phyloP scores from a whole-genome alignment of 1,140 invertebrate genomes.

The Drosophila willistoni region DNA sequence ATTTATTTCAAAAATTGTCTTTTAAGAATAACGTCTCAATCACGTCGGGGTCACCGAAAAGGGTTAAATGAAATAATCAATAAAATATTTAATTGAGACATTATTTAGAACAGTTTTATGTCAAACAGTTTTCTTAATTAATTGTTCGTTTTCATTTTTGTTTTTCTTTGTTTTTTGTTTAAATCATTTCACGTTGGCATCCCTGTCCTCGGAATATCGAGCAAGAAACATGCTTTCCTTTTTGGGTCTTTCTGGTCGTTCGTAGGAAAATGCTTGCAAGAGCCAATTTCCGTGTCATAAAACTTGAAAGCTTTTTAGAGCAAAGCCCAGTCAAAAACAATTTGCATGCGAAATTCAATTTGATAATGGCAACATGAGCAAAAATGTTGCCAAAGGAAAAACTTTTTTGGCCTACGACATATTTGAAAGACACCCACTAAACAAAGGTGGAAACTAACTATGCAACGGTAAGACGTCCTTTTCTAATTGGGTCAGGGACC shows the following conservation, averaged over 20 bases:
- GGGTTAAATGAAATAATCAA: no score
- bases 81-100: no score
- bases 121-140: no score
- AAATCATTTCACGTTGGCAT: background rate
- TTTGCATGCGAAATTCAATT: conserved; percentile 79
- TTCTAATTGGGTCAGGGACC: conserved; percentile 67
- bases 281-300: conserved; percentile 81
- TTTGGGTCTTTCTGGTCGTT: background rate
- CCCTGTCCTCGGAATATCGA: background rate
- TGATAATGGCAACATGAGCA: conserved; percentile 67
- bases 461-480: conserved; percentile 2
- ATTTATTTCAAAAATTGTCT: background rate
- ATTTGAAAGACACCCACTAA: conserved; percentile 32
- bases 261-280: conserved; percentile 32
- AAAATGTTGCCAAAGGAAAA: conserved; percentile 29
- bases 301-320: conserved; percentile 77
- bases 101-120: no score
- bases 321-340: conserved; percentile 60
- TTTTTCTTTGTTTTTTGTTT: no score
- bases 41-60: background rate
- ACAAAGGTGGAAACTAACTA: conserved; percentile 37
- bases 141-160: no score
- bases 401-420: conserved; percentile 40
- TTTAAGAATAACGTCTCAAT: background rate
- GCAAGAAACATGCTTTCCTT: conserved; percentile 16